Base-by-base conservation (phyloP, 2,113 vertebrate species). In the Podarcis cretensis region DNA sequence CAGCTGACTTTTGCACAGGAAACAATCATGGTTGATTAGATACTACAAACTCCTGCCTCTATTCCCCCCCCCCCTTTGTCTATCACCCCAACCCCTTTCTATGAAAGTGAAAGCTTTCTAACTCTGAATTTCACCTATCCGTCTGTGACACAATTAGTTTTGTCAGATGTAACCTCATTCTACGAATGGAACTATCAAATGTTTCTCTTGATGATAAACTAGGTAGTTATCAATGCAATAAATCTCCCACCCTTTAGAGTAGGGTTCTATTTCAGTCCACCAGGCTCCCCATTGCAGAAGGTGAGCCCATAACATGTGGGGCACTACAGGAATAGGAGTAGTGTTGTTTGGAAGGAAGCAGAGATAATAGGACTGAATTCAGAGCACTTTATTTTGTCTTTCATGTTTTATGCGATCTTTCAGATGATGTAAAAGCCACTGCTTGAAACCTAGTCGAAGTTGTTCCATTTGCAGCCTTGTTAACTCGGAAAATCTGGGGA, bases 1-100 rank as follows among this genome's bases (percentile, higher is more conserved):
- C 97, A 97, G 96, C 96, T 97, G 97, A 97, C 95, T 95, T 95
- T 94, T 96, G 95, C 90, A 95, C 94, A 97, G 97, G 97, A 98
- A 97, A 93, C 92, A 95, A 95, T 97, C 94, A 91, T 79, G 89
- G 89, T 88, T 95, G 95, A 92, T 95, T 96, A 92, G 91, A 90
- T 94, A 87, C 93, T 96, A 83, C 90, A 89, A 91, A 82, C 32
- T 77, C 40, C 84, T 91, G 88, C 68, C 86, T 95, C 87, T 87
- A 18, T 84, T 91, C 89, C 86, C 88, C 90, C 7, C 6, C 85
- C 8, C 69, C 6, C 75, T 66, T 84, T 57, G 74, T 18, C 32
- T 69, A 21, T 37, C 59, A 63, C 43, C 23, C 40, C 23, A 23
- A 54, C 23, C 35, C 63, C 40, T 21, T 87, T 88, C 78, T 1